These are phyloP conservation scores for Patella depressa DNA, from an alignment of 2,888 invertebrate genomes.

Conservation along the genomic window DNA sequence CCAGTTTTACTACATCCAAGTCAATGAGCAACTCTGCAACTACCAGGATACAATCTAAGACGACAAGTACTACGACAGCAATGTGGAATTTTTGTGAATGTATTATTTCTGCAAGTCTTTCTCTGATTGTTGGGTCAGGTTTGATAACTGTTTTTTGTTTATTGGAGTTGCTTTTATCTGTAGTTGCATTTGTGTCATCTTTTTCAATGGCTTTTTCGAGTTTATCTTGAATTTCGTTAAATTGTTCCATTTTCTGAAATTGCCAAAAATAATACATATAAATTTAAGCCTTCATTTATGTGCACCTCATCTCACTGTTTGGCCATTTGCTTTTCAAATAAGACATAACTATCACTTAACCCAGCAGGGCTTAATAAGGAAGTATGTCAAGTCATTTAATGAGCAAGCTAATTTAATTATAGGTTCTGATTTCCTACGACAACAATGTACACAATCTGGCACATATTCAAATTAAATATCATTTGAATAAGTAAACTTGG, in stretches of 20 bases:
- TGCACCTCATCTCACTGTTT: too few relatives aligned
- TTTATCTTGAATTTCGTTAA: conserved; percentile 67
- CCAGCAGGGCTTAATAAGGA: too few relatives aligned
- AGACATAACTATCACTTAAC: too few relatives aligned
- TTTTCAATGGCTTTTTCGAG: conserved; percentile 68
- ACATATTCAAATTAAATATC: too few relatives aligned
- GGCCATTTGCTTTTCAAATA: too few relatives aligned
- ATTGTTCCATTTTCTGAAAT: conserved; percentile 61
- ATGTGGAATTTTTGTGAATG: conserved; percentile 68
- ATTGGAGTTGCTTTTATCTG: not conserved
- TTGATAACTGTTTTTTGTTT: conserved; percentile 31
- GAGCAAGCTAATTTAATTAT: too few relatives aligned
- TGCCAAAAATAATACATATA: not conserved
- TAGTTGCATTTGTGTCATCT: conserved; percentile 48
- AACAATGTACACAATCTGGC: too few relatives aligned
- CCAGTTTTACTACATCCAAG: conserved; percentile 61
- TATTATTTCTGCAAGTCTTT: conserved; percentile 51
- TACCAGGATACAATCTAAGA: conserved; percentile 70
- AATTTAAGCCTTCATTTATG: too few relatives aligned
- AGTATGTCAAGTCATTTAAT: too few relatives aligned
- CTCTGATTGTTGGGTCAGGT: conserved; percentile 50
- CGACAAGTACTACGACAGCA: conserved; percentile 67
- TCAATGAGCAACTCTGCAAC: conserved; percentile 71
- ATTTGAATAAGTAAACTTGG: too few relatives aligned
- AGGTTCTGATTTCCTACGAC: too few relatives aligned